Conservation (phyloP, 2,113 vertebrate species). For the Rhinolophus sinicus region DNA sequence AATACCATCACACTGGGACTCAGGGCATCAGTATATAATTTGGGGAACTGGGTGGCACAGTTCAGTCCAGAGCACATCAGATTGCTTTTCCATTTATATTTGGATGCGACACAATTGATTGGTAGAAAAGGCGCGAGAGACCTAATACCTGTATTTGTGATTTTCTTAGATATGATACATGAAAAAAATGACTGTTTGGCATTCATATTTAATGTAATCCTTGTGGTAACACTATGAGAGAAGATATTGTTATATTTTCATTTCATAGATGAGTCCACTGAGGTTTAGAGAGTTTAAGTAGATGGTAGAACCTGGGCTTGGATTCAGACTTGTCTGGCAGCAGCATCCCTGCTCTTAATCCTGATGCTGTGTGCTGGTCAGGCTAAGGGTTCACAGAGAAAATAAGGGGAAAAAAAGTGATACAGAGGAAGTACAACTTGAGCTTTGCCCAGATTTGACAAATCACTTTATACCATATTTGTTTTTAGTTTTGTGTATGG, state of each 20-base stretch:
- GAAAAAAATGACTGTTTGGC: not conserved
- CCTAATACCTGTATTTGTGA: not conserved
- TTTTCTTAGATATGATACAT: not conserved
- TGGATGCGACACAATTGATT: not conserved
- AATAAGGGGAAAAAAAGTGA: too few species aligned
- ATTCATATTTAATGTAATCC: not conserved
- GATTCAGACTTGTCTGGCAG: not conserved
- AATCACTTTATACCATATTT: not conserved
- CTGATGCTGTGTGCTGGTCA: not conserved
- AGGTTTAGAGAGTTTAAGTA: not conserved
- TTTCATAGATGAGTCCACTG: not conserved
- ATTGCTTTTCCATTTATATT: constrained; percentile 15
- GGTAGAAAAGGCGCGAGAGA: not conserved
- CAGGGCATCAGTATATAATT: not conserved
- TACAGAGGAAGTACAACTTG: not conserved
- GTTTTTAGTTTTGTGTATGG: not conserved
- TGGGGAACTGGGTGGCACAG: not conserved
- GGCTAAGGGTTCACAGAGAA: not conserved
- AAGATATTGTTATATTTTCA: not conserved
- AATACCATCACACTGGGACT: not conserved
- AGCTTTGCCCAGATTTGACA: not conserved
- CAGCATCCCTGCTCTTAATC: not conserved
- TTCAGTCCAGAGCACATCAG: not conserved
- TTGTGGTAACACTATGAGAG: not conserved
- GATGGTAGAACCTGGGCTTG: not conserved